Percentiles rank a stretch among this genome's conserved stretches.
Evolutionary conservation across 2,888 invertebrate genomes (phyloP).

Genomic region (Campaea margaritaria): DNA sequence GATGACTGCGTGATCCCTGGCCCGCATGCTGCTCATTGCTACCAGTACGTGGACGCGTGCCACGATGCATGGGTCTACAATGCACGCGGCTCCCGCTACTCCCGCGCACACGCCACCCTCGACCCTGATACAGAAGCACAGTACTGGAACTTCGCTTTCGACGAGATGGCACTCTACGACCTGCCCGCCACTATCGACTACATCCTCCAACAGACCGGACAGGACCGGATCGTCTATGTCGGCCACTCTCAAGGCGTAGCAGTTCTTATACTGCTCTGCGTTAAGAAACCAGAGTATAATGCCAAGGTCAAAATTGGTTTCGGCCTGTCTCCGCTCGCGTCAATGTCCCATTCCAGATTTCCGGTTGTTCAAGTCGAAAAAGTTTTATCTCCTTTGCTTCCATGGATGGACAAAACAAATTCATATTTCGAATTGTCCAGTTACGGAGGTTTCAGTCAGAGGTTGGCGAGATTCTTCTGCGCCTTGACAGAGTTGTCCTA

Average conservation of each 20-base stretch:
- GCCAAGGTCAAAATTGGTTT: constrained; percentile 50
- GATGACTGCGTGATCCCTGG: constrained; percentile 51
- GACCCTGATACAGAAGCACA: constrained; percentile 38
- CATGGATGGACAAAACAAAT: constrained; percentile 11
- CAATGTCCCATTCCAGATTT: constrained; percentile 45
- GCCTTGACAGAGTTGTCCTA: constrained; percentile 43
- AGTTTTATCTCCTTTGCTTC: constrained; percentile 31
- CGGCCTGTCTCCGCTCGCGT: constrained; percentile 50
- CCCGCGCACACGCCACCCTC: constrained; percentile 32
- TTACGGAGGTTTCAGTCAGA: constrained; percentile 38
- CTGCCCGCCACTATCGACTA: constrained; percentile 53
- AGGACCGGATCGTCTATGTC: constrained; percentile 43
- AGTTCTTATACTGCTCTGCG: constrained; percentile 46
- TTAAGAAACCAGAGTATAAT: constrained; percentile 52
- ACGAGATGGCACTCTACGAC: constrained; percentile 51
- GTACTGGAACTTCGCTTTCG: constrained; percentile 52
- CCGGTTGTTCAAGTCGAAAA: constrained; percentile 39
- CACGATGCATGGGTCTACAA: constrained; percentile 47
- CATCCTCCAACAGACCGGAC: constrained; percentile 44
- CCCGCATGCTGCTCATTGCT: constrained; percentile 47
- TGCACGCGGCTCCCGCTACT: constrained; percentile 40
- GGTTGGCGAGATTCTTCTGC: constrained; percentile 40
- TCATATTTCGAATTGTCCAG: constrained; percentile 43
- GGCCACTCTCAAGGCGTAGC: constrained; percentile 53
- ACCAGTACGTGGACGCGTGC: constrained; percentile 47